phyloP scores from a whole-genome alignment of 2,113 vertebrate genomes.

The Proterorhinus semilunaris region DNA sequence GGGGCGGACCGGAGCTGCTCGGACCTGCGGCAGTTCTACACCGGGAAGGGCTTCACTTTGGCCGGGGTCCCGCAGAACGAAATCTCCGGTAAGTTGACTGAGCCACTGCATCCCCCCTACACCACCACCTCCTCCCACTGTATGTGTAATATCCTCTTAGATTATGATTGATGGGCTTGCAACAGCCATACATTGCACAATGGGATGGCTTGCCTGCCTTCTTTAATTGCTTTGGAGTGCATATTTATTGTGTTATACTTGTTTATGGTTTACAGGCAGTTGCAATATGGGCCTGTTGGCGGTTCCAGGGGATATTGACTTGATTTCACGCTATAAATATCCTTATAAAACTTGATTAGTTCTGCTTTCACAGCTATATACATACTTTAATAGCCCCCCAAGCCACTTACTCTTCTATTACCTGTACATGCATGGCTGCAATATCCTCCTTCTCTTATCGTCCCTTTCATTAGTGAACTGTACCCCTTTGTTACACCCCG shows the following conservation, averaged over 20 bases:
- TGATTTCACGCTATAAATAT: constrained; percentile 1
- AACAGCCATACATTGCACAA: not conserved
- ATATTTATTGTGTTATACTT: not conserved
- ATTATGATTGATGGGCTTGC: not conserved
- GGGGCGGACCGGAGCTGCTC: constrained; percentile 86
- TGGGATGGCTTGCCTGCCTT: not conserved
- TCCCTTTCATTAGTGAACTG: constrained; percentile 14
- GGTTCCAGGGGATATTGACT: not conserved
- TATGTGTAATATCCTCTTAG: not conserved
- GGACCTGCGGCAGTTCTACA: constrained; percentile 91
- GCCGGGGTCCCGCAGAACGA: constrained; percentile 87
- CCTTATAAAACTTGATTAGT: not conserved
- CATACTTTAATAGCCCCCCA: constrained; percentile 7
- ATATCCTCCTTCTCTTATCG: not conserved
- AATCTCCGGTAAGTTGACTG: constrained; percentile 85
- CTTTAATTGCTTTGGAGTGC: not conserved
- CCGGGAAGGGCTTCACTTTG: constrained; percentile 89
- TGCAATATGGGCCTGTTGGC: not conserved
- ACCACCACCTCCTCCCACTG: constrained; percentile 6
- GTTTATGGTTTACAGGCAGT: not conserved
- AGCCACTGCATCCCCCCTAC: not conserved
- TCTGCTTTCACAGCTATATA: constrained; percentile 12
- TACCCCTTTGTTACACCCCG: constrained; percentile 1
- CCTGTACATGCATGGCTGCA: not conserved
- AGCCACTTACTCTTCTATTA: not conserved